Evolutionary conservation across 2,888 invertebrate genomes (phyloP), one percentile per base, ranked within the genome.

Genomic region (Prenolepis imparis): DNA sequence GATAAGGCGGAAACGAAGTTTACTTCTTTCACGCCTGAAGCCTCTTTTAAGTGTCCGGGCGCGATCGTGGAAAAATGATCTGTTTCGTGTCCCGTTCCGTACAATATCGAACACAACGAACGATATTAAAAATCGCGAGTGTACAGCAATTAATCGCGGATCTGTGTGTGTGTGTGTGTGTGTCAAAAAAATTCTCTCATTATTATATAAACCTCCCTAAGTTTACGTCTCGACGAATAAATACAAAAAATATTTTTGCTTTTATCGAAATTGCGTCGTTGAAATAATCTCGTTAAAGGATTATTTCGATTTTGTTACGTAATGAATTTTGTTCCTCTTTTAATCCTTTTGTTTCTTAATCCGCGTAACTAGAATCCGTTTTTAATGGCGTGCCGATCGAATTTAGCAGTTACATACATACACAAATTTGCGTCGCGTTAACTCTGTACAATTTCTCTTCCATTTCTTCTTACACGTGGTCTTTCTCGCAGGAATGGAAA

Each of bases 1-100:
- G 70, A 80, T 80, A 80, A 70, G 78, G 36, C 59, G 59, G 70
- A 70, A 80, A 80, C 44, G 59, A 80, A 80, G 70, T 80, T 80
- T 80, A 70, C 44, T 80, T 80, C 59, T 80, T 80, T 70, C 70
- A 80, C 59, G 78, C 78, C 72, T 80, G 32, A 70, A 70, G 24
- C 72, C 21, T 41, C 72, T 80, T 70, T 80, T 80, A 80, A 80
- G 44, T 80, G 70, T 80, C 59, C 59, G 32, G 70, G 21, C 44
- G 78, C 59, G 55, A 80, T 80, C 70, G 78, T 44, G 44, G 36
- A 59, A 59, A 70, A 70, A 80, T 59, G 57, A 78, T 78, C 70
- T 70, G 70, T 59, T 78, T 70, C 57, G 32, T n/a, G 3, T 28
- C 28, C 28, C 28, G 28, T 57, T 39, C n/a, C 78, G 70, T 28